Evolutionary conservation across 1,140 invertebrate genomes (phyloP).

Genomic region (Augochlora pura): DNA sequence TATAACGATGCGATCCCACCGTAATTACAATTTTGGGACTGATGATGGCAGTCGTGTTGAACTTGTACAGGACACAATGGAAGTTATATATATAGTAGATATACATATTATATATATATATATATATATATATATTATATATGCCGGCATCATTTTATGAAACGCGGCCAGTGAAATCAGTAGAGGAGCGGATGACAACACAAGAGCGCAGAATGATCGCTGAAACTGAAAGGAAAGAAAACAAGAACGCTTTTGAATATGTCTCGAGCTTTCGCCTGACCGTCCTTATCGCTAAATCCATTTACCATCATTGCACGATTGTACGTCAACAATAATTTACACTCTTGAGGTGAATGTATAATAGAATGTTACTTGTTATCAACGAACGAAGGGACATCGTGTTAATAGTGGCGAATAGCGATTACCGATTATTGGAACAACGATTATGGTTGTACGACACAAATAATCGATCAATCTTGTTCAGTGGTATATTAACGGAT

Average conservation of each 20-base stretch:
- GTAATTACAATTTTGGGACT: conserved; percentile 30
- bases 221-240: not conserved
- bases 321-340: conserved; percentile 21
- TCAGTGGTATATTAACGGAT: conserved; percentile 30
- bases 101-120: conserved; percentile 29
- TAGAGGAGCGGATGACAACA: conserved; percentile 21
- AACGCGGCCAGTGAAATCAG: conserved; percentile 53
- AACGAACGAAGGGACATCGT: not conserved
- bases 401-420: not conserved
- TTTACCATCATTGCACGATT: conserved; percentile 8
- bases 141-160: conserved; percentile 43
- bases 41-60: conserved; percentile 44
- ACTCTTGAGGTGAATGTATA: conserved; percentile 15
- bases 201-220: conserved; percentile 6
- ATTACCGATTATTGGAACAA: conserved; percentile 7
- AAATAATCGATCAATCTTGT: conserved; percentile 5
- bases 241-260: conserved; percentile 5
- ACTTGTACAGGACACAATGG: conserved; percentile 58
- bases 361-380: conserved; percentile 23
- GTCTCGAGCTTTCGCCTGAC: conserved; percentile 15
- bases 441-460: conserved; percentile 1
- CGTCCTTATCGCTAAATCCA: conserved; percentile 14
- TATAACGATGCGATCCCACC: conserved; percentile 21
- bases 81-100: conserved; percentile 51
- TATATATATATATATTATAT: conserved; percentile 31